phyloP scores from a whole-genome alignment of 2,888 invertebrate genomes.

The Hydroisotoma schaefferi region DNA sequence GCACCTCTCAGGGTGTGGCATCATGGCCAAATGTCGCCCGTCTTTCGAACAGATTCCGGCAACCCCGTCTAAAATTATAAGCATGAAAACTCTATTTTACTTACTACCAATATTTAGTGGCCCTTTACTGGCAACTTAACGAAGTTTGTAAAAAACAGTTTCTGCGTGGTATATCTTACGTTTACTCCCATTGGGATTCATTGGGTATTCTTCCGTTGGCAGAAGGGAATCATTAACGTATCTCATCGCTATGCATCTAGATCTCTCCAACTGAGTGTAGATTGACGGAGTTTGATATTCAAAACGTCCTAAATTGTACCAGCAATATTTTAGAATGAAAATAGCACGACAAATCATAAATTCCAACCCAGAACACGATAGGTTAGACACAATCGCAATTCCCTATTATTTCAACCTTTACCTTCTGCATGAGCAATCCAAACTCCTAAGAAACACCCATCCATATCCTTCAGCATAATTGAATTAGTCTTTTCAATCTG shows the following conservation, averaged over 20 bases:
- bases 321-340: neutral
- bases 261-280: constrained; percentile 50
- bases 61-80: constrained; percentile 62
- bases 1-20: constrained; percentile 98
- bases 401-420: constrained; percentile 46
- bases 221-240: constrained; percentile 77
- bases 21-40: constrained; percentile 93
- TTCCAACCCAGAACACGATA: too few relatives aligned
- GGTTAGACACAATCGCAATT: too few relatives aligned
- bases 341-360: neutral
- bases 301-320: constrained; percentile 56
- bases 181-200: constrained; percentile 90
- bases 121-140: neutral
- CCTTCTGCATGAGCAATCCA: constrained; percentile 99
- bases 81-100: neutral
- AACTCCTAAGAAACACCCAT: constrained; percentile 80
- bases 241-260: constrained; percentile 69
- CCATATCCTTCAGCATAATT: constrained; percentile 89
- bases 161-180: too few relatives aligned
- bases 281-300: constrained; percentile 54
- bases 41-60: constrained; percentile 85
- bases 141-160: neutral
- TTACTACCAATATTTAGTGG: neutral
- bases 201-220: constrained; percentile 78
- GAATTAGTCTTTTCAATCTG: constrained; percentile 66